Percentiles rank a stretch among this genome's conserved stretches.
Evolutionary conservation across 2,113 vertebrate genomes (phyloP).

Genomic region (Gila orcuttii): DNA sequence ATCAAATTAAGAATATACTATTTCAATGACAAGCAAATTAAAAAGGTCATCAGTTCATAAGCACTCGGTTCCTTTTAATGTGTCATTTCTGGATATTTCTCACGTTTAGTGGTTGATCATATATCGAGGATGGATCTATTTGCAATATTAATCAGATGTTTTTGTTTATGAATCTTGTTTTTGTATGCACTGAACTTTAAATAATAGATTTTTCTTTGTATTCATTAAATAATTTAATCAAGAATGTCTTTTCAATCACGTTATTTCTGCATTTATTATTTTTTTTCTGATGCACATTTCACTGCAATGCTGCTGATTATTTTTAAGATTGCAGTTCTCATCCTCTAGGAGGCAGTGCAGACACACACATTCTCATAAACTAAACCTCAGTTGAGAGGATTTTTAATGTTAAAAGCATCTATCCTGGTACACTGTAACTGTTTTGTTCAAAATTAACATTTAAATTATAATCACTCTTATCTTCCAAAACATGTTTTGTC

Average conservation of each 20-base stretch:
- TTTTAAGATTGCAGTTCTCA: not conserved
- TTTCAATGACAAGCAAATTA: not conserved
- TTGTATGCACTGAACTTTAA: not conserved
- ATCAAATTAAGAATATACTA: not conserved
- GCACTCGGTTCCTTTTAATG: not conserved
- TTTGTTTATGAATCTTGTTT: not conserved
- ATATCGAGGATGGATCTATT: not conserved
- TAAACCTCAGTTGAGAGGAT: not conserved
- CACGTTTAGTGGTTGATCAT: not conserved
- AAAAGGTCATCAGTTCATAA: not conserved
- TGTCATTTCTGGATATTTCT: not conserved
- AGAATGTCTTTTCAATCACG: not conserved
- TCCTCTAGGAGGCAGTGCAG: slow-evolving; percentile 28
- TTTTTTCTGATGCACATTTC: not conserved
- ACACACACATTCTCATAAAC: not conserved
- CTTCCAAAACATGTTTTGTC: too few species aligned
- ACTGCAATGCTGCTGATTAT: not conserved
- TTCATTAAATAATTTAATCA: slow-evolving; percentile 25
- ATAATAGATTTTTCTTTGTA: not conserved
- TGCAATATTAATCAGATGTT: not conserved
- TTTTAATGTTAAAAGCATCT: not conserved
- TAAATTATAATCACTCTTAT: too few species aligned
- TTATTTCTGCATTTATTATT: not conserved
- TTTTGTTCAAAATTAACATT: too few species aligned
- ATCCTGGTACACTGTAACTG: not conserved